Evolutionary conservation across 2,113 vertebrate genomes (phyloP).

Genomic region (Caranx melampygus): DNA sequence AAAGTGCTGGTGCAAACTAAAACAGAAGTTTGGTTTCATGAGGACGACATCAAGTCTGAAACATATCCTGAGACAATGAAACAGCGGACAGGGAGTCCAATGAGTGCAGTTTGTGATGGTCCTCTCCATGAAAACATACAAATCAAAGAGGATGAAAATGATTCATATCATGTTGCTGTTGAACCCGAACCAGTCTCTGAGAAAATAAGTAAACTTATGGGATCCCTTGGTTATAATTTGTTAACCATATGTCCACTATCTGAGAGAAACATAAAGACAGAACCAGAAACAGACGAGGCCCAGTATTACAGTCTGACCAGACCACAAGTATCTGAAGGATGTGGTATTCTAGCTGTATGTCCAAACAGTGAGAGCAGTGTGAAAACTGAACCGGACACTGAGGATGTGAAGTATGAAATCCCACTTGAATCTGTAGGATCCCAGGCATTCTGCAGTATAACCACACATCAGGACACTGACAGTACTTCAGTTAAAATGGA

Average conservation of each 20-base stretch:
- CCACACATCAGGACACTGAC: neutral
- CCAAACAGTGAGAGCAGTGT: neutral
- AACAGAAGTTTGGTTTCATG: too few species aligned
- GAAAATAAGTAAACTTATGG: neutral
- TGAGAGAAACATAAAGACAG: neutral
- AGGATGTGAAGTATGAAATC: neutral
- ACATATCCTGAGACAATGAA: neutral
- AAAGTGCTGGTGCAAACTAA: too few species aligned
- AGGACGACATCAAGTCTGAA: neutral
- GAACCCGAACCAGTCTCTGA: neutral
- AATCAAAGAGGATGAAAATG: constrained; percentile 15
- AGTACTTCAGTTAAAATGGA: constrained; percentile 4
- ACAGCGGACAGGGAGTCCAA: neutral
- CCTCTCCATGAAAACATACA: constrained; percentile 1
- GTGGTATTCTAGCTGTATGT: neutral
- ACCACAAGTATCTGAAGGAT: constrained; percentile 1
- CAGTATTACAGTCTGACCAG: neutral
- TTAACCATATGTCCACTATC: neutral
- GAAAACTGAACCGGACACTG: neutral
- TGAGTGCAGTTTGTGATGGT: neutral
- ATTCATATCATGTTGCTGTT: neutral
- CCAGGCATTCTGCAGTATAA: neutral
- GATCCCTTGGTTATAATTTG: neutral
- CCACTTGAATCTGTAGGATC: neutral
- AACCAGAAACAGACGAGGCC: neutral